Percentiles rank a stretch among this genome's conserved stretches.
phyloP scores from a whole-genome alignment of 2,113 vertebrate genomes.

The Caranx melampygus region DNA sequence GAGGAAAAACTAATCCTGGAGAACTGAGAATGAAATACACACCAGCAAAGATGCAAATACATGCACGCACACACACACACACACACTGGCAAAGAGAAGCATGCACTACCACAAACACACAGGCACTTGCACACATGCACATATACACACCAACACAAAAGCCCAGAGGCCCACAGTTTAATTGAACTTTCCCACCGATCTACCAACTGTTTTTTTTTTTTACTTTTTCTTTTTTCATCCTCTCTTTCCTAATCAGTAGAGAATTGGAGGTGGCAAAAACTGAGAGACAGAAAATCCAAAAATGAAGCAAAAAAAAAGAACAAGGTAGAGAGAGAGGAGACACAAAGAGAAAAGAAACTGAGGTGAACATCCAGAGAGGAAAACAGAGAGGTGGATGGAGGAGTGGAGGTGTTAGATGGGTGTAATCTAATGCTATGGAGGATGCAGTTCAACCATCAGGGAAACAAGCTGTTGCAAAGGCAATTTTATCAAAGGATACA shows the following conservation, averaged over 20 bases:
- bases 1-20: constrained; percentile 75
- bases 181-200: constrained; percentile 80
- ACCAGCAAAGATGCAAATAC: constrained; percentile 50
- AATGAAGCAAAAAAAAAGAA: constrained; percentile 28
- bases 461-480: constrained; percentile 67
- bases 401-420: constrained; percentile 63
- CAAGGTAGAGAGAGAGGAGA: constrained; percentile 3
- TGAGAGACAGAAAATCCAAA: constrained; percentile 26
- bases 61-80: constrained; percentile 1
- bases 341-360: constrained; percentile 28
- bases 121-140: constrained; percentile 6
- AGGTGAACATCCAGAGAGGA: constrained; percentile 33
- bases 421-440: constrained; percentile 68
- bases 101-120: constrained; percentile 25
- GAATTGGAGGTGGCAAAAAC: constrained; percentile 53
- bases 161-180: constrained; percentile 73
- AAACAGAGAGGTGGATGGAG: constrained; percentile 40
- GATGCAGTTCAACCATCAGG: constrained; percentile 46
- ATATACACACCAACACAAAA: constrained; percentile 55
- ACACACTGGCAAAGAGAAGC: neutral
- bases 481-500: constrained; percentile 63
- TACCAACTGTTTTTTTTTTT: constrained; percentile 38
- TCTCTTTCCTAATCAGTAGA: constrained; percentile 62
- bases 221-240: constrained; percentile 37
- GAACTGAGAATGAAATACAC: constrained; percentile 65